These are phyloP conservation scores for Octodon degus DNA, from an alignment of 2,113 vertebrate genomes.

Conservation along the genomic window DNA sequence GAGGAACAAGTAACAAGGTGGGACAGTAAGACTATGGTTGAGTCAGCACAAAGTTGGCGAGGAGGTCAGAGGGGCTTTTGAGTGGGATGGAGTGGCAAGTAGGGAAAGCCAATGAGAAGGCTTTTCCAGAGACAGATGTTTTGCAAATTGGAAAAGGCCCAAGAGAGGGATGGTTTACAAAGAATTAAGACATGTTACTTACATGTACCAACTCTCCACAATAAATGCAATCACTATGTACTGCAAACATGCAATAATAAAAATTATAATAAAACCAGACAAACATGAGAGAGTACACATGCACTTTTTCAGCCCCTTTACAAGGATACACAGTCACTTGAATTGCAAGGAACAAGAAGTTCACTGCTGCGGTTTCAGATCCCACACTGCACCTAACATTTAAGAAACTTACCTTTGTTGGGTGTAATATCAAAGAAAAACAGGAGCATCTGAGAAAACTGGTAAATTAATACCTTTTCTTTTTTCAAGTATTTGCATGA, in stretches of 20 bases:
- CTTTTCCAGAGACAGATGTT: background rate
- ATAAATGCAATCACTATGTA: background rate
- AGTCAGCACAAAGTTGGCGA: background rate
- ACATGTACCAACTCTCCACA: background rate
- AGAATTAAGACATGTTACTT: background rate
- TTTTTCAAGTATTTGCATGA: conserved; percentile 11
- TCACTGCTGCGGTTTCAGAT: background rate
- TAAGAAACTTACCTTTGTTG: background rate
- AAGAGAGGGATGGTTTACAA: background rate
- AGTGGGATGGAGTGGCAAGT: background rate
- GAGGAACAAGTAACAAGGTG: background rate
- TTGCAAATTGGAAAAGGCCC: background rate
- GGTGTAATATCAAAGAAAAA: conserved; percentile 35
- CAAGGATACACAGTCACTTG: background rate
- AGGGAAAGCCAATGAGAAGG: background rate
- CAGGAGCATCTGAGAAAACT: background rate
- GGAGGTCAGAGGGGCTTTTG: background rate
- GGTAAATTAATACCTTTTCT: background rate
- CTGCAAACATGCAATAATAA: background rate
- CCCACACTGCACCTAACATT: background rate
- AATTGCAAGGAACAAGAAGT: conserved; percentile 8
- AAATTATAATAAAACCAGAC: background rate
- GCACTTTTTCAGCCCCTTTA: background rate
- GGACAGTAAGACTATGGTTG: background rate
- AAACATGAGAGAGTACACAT: background rate